Percentiles rank a stretch among this genome's conserved stretches.
phyloP scores from a whole-genome alignment of 2,113 vertebrate genomes.

The Oreotragus oreotragus region DNA sequence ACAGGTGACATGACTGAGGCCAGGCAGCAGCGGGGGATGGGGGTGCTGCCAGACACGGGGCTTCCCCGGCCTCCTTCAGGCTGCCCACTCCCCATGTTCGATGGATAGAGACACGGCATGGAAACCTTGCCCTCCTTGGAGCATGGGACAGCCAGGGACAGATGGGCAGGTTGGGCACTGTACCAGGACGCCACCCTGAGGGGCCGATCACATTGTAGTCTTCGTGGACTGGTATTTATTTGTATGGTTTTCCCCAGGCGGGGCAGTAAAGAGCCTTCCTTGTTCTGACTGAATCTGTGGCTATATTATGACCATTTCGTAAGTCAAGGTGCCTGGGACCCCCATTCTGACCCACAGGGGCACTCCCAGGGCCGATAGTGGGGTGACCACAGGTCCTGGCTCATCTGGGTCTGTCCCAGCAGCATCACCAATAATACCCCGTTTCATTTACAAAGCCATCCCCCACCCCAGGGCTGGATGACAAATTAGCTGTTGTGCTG shows the following conservation, averaged over 20 bases:
- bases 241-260: background rate
- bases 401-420: background rate
- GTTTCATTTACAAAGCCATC: background rate
- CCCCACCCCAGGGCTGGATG: background rate
- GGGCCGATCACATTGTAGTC: rapidly evolving
- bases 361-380: rapidly evolving
- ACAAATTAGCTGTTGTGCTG: rapidly evolving
- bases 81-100: background rate
- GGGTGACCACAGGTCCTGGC: background rate
- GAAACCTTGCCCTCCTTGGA: rapidly evolving
- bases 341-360: rapidly evolving
- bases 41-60: rapidly evolving
- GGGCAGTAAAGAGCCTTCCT: background rate
- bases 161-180: rapidly evolving
- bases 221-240: background rate
- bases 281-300: background rate
- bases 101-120: rapidly evolving
- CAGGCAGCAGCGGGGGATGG: rapidly evolving
- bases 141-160: background rate
- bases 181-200: rapidly evolving
- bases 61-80: background rate
- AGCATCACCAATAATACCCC: rapidly evolving
- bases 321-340: background rate
- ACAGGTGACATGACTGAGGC: background rate
- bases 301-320: background rate